Percentiles rank a stretch among this genome's conserved stretches.
Conservation (phyloP, 2,113 vertebrate species). For the Ploceus nigricollis region DNA sequence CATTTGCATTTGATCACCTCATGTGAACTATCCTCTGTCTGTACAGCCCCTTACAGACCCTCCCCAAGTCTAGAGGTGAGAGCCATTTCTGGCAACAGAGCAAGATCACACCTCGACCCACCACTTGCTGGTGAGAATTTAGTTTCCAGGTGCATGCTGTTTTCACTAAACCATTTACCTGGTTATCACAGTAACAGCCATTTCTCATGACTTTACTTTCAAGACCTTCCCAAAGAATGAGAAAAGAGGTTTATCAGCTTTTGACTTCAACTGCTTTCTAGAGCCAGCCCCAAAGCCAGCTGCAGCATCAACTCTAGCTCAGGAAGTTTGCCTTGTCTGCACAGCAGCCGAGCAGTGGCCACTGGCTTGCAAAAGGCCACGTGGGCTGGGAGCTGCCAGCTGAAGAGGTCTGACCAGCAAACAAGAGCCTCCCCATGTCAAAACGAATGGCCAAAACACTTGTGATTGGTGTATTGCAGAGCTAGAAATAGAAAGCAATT, state of each 20-base stretch:
- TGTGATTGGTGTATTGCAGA: background rate
- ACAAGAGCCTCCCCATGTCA: background rate
- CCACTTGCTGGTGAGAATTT: background rate
- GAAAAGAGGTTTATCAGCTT: background rate
- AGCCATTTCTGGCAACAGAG: background rate
- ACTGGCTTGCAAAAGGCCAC: background rate
- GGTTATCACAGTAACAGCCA: background rate
- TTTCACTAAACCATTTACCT: background rate
- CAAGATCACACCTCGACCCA: background rate
- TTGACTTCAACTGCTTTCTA: background rate
- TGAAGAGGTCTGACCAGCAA: background rate
- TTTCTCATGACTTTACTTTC: background rate
- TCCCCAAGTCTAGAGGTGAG: accelerated
- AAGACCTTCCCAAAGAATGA: background rate
- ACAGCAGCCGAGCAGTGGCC: background rate
- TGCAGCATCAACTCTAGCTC: background rate
- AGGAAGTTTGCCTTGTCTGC: background rate
- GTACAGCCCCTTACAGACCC: background rate
- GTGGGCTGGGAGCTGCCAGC: background rate
- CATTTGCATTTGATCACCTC: background rate
- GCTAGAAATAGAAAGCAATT: background rate
- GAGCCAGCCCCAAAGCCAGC: background rate
- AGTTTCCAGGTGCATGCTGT: background rate
- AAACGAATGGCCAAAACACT: background rate
- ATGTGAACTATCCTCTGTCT: background rate